Conservation (phyloP, 92 coral and sea anemone genomes). For the Palythoa grandis region DNA sequence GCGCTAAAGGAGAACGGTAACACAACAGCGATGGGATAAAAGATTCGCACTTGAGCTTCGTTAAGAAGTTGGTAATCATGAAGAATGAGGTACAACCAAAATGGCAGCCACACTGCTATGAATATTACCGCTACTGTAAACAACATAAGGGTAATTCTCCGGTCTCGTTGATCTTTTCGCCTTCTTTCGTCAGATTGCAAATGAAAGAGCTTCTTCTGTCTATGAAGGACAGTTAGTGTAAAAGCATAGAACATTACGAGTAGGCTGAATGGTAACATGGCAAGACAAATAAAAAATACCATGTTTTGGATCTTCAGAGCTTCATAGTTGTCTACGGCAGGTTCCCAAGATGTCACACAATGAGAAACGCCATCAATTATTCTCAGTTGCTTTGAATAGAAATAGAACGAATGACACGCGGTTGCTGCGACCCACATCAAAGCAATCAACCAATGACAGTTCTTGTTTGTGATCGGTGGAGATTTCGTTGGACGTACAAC, state of each 20-base stretch:
- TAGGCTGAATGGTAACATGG: slow-evolving; percentile 7
- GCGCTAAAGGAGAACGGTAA: slow-evolving; percentile 18
- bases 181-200: slow-evolving; percentile 13
- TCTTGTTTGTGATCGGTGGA: slow-evolving; percentile 24
- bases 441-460: slow-evolving; percentile 16
- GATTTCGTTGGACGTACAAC: slow-evolving; percentile 4
- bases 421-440: slow-evolving; percentile 23
- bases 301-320: slow-evolving; percentile 19
- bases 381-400: slow-evolving; percentile 18
- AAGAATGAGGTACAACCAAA: slow-evolving; percentile 7
- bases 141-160: slow-evolving; percentile 7
- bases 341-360: slow-evolving; percentile 27
- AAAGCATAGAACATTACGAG: background rate
- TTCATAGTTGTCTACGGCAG: background rate
- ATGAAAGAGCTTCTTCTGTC: slow-evolving; percentile 10
- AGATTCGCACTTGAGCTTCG: slow-evolving; percentile 3
- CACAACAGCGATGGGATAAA: background rate
- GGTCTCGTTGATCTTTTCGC: slow-evolving; percentile 4
- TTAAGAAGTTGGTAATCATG: background rate
- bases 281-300: slow-evolving; percentile 19
- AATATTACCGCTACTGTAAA: slow-evolving; percentile 27
- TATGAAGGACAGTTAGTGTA: background rate
- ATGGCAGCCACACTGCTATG: slow-evolving; percentile 4
- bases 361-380: background rate
- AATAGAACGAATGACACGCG: slow-evolving; percentile 26